Percentiles rank a stretch among this genome's conserved stretches.
These are phyloP conservation scores for Alaudala cheleensis DNA, from an alignment of 2,113 vertebrate genomes.

Conservation along the genomic window DNA sequence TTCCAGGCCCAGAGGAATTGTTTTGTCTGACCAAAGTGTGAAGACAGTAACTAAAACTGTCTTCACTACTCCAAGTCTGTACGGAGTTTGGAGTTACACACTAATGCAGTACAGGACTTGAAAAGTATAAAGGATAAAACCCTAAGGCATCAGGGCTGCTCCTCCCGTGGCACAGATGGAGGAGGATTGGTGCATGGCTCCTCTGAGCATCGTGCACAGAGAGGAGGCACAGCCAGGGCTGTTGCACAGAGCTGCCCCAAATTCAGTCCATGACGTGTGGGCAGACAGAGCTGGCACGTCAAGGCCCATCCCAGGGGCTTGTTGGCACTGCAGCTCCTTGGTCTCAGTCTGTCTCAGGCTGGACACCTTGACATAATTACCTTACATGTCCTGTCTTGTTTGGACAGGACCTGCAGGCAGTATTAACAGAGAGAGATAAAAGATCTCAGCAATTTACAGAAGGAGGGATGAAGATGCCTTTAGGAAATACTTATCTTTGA, in stretches of 20 bases:
- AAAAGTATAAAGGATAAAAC: neutral
- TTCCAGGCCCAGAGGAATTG: neutral
- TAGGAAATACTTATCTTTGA: slow-evolving; percentile 29
- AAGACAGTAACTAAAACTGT: neutral
- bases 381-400: neutral
- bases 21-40: neutral
- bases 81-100: neutral
- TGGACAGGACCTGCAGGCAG: slow-evolving; percentile 18
- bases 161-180: rapidly evolving
- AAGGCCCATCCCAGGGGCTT: neutral
- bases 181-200: no score
- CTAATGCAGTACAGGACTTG: neutral
- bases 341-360: neutral
- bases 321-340: neutral
- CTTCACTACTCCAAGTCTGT: no score
- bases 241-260: neutral
- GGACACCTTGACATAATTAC: slow-evolving; percentile 21
- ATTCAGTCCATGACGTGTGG: neutral
- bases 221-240: neutral
- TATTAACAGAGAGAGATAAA: neutral
- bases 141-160: neutral
- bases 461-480: neutral
- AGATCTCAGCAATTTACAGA: neutral
- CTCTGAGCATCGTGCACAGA: neutral
- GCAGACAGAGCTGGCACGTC: neutral